Conservation (phyloP, 2,888 invertebrate genomes). For the Agriotes lineatus region DNA sequence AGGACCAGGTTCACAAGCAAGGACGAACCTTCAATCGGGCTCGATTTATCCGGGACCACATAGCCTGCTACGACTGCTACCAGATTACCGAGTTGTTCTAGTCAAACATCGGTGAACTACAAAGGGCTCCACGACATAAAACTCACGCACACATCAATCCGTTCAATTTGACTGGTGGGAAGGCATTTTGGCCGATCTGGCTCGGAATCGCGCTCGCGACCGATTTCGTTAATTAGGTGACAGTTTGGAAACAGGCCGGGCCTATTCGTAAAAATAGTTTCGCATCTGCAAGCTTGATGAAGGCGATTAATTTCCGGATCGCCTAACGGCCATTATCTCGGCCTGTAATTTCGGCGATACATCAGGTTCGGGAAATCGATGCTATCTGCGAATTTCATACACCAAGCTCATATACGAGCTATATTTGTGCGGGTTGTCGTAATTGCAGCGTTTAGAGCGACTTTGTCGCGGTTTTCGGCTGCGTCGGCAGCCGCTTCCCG, state of each 20-base stretch:
- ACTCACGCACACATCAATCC: constrained; percentile 16
- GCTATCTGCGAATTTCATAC: constrained; percentile 33
- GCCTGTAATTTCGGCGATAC: constrained; percentile 17
- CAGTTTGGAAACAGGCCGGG: constrained; percentile 24
- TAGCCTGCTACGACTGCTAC: too few relatives aligned
- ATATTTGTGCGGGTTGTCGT: background rate
- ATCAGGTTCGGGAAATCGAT: constrained; percentile 32
- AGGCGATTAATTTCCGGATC: constrained; percentile 25
- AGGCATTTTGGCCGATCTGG: constrained; percentile 7
- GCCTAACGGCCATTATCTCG: constrained; percentile 6
- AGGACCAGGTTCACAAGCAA: constrained; percentile 3
- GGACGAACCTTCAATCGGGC: background rate
- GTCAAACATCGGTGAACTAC: constrained; percentile 5
- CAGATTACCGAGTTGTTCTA: background rate
- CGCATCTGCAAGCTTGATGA: constrained; percentile 26
- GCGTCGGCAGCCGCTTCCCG: background rate
- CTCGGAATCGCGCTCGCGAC: constrained; percentile 23
- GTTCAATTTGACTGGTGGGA: constrained; percentile 1
- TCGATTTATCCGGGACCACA: background rate
- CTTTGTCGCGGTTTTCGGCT: background rate
- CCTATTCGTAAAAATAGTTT: constrained; percentile 22
- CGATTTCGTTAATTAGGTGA: constrained; percentile 21
- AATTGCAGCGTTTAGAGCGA: background rate
- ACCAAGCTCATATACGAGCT: background rate
- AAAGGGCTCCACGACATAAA: constrained; percentile 3